Percentiles rank a stretch among this genome's conserved stretches.
These are phyloP conservation scores for Dusona sp. DNA, from an alignment of 2,888 invertebrate genomes.

Conservation along the genomic window DNA sequence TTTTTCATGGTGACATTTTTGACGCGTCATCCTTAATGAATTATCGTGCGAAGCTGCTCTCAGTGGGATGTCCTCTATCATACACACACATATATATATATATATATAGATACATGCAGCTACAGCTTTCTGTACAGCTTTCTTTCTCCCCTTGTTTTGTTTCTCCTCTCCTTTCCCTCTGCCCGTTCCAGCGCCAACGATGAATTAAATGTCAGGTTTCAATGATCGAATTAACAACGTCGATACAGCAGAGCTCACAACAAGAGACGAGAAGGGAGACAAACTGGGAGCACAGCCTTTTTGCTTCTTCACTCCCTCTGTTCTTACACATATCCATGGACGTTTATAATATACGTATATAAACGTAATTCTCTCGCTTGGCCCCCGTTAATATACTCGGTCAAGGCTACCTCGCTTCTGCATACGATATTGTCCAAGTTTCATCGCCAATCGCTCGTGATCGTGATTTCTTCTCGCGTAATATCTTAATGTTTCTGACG, in stretches of 20 bases:
- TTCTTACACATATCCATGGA: neutral
- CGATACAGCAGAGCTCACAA: slow-evolving; percentile 57
- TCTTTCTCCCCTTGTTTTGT: slow-evolving; percentile 32
- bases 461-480: slow-evolving; percentile 16
- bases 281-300: slow-evolving; percentile 3
- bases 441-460: slow-evolving; percentile 46
- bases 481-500: slow-evolving; percentile 15
- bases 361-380: slow-evolving; percentile 57
- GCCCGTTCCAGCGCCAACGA: slow-evolving; percentile 60
- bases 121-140: slow-evolving; percentile 31
- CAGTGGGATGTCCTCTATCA: slow-evolving; percentile 63
- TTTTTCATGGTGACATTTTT: slow-evolving; percentile 66
- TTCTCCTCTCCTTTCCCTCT: neutral
- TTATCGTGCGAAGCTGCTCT: slow-evolving; percentile 71
- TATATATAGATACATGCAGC: neutral
- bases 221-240: slow-evolving; percentile 73
- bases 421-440: slow-evolving; percentile 40
- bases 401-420: slow-evolving; percentile 61
- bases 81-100: neutral
- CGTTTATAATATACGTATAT: neutral
- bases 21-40: slow-evolving; percentile 74
- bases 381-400: slow-evolving; percentile 65
- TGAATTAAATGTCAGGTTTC: slow-evolving; percentile 73
- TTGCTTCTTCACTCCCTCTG: slow-evolving; percentile 19
- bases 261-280: slow-evolving; percentile 5